Percentiles rank a stretch among this genome's conserved stretches.
Evolutionary conservation across 2,113 vertebrate genomes (phyloP).

Genomic region (Solea solea): DNA sequence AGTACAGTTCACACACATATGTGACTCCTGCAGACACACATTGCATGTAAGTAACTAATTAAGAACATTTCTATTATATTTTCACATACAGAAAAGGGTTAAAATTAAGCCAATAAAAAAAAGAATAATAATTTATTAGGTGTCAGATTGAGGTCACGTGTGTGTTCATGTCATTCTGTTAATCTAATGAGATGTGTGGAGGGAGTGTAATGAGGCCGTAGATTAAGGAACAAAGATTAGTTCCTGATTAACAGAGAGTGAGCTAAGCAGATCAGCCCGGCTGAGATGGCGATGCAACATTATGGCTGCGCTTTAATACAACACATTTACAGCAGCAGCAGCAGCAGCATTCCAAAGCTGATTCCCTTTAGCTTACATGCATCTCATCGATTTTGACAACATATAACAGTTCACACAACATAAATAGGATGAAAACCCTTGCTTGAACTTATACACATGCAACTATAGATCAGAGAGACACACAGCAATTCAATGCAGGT

Average conservation of each 20-base stretch:
- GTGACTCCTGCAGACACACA: slow-evolving; percentile 4
- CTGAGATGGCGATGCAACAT: slow-evolving; percentile 73
- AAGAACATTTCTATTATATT: background rate
- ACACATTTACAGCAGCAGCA: no score
- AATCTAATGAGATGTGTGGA: slow-evolving; percentile 79
- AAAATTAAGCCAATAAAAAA: background rate
- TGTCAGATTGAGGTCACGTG: slow-evolving; percentile 60
- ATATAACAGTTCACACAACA: slow-evolving; percentile 14
- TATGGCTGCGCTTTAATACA: slow-evolving; percentile 43
- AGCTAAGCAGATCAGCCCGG: slow-evolving; percentile 76
- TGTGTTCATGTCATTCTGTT: slow-evolving; percentile 72
- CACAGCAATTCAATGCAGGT: background rate
- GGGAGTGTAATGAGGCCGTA: slow-evolving; percentile 63
- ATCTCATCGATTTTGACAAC: slow-evolving; percentile 45
- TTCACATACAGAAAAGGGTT: background rate
- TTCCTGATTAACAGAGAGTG: slow-evolving; percentile 80
- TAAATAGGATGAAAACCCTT: background rate
- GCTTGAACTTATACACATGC: background rate
- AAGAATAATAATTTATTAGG: slow-evolving; percentile 38
- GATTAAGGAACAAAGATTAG: slow-evolving; percentile 75
- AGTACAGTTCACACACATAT: slow-evolving; percentile 7
- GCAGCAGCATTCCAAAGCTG: no score
- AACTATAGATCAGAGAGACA: slow-evolving; percentile 1
- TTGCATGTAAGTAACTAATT: background rate
- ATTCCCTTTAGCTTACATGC: slow-evolving; percentile 44